phyloP scores from a whole-genome alignment of 2,113 vertebrate species.

The Gambusia affinis region DNA sequence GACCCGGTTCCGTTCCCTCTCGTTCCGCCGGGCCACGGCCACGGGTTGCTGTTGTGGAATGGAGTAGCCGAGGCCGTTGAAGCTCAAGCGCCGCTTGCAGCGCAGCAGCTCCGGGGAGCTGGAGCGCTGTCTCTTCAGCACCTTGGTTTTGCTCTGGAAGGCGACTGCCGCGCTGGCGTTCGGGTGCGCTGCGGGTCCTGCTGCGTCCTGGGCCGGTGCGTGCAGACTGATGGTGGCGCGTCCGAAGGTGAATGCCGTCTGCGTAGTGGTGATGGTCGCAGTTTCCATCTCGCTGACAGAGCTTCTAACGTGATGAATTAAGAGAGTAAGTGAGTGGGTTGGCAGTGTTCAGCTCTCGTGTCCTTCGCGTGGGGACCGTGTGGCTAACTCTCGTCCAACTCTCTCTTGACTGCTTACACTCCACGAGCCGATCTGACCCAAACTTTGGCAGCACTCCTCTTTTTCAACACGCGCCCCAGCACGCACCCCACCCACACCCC shows the following conservation, averaged over 20 bases:
- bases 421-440: constrained; percentile 82
- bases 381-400: constrained; percentile 76
- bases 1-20: constrained; percentile 94
- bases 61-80: constrained; percentile 82
- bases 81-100: constrained; percentile 88
- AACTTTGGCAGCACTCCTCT: constrained; percentile 85
- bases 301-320: constrained; percentile 31
- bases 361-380: constrained; percentile 78
- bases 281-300: constrained; percentile 75
- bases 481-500: constrained; percentile 77
- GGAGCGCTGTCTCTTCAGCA: constrained; percentile 86
- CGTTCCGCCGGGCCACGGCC: constrained; percentile 92
- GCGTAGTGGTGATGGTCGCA: constrained; percentile 75
- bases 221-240: constrained; percentile 66
- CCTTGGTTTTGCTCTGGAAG: constrained; percentile 71
- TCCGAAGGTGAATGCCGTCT: constrained; percentile 77
- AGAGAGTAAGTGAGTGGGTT: constrained; percentile 27
- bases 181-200: constrained; percentile 31
- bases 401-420: constrained; percentile 76
- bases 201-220: constrained; percentile 66
- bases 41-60: constrained; percentile 82
- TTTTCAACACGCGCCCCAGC: constrained; percentile 87
- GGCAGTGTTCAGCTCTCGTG: constrained; percentile 79
- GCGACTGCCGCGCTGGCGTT: constrained; percentile 13
- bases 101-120: constrained; percentile 89